Percentiles rank a stretch among this genome's conserved stretches.
phyloP scores from a whole-genome alignment of 2,797 vertebrate genomes.

The Lithobates pipiens region DNA sequence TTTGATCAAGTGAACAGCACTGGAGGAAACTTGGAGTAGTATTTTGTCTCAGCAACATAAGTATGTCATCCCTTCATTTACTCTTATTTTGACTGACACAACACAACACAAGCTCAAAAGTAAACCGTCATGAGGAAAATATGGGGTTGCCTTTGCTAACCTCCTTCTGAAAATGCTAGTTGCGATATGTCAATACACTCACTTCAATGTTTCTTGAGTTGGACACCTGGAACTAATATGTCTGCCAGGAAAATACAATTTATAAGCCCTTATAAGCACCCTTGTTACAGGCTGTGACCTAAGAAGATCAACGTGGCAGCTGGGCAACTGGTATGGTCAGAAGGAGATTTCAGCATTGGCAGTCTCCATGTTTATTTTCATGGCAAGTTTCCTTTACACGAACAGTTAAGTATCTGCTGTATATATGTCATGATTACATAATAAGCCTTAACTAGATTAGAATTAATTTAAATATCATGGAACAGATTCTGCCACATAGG shows the following conservation, averaged over 20 bases:
- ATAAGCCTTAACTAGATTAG: too few species aligned
- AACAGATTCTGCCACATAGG: slow-evolving; percentile 18
- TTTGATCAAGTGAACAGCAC: neutral
- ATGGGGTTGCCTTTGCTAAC: neutral
- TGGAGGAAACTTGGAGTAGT: neutral
- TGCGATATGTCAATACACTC: too few species aligned
- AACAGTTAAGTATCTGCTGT: neutral
- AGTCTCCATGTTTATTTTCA: neutral
- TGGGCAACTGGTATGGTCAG: too few species aligned
- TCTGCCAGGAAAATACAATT: too few species aligned
- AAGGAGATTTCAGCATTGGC: neutral
- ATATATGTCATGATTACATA: too few species aligned
- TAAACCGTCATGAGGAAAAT: neutral
- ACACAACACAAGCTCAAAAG: neutral
- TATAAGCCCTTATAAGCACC: too few species aligned
- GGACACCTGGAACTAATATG: too few species aligned
- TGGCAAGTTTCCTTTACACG: neutral
- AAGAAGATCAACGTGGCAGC: neutral
- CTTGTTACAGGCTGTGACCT: too few species aligned
- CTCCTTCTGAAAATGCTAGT: neutral
- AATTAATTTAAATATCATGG: neutral
- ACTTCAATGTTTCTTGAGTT: too few species aligned
- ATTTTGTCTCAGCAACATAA: neutral
- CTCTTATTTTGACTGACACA: neutral
- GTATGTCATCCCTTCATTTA: neutral